phyloP scores from a whole-genome alignment of 2,797 vertebrate species.

The Gobionotothen gibberifrons region DNA sequence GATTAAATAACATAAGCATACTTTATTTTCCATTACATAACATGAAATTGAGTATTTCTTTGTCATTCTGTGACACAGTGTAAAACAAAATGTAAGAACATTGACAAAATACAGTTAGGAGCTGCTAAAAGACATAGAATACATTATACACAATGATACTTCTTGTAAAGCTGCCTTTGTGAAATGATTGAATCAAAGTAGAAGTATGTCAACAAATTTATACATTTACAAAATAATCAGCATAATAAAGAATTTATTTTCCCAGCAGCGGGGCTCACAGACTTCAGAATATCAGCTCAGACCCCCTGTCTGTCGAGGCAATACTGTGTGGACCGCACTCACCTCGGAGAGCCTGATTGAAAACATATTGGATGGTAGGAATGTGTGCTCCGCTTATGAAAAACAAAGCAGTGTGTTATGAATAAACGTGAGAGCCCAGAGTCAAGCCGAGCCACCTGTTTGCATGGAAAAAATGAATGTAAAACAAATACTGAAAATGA shows the following conservation, averaged over 20 bases:
- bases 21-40: no score
- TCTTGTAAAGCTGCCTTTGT: neutral
- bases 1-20: no score
- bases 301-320: constrained; percentile 67
- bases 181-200: constrained; percentile 3
- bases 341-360: constrained; percentile 67
- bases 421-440: constrained; percentile 70
- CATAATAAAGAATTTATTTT: constrained; percentile 43
- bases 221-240: constrained; percentile 10
- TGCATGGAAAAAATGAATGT: constrained; percentile 29
- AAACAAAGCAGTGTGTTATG: constrained; percentile 72
- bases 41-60: no score
- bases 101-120: no score
- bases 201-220: neutral
- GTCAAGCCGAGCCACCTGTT: constrained; percentile 67
- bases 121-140: no score
- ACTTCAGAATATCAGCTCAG: constrained; percentile 51
- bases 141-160: neutral
- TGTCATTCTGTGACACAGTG: no score
- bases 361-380: constrained; percentile 82
- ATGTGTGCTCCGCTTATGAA: constrained; percentile 69
- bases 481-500: constrained; percentile 32
- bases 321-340: constrained; percentile 62
- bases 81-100: no score
- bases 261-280: constrained; percentile 60